Percentiles rank a stretch among this genome's conserved stretches.
These are phyloP conservation scores for Batillaria attramentaria DNA, from an alignment of 1,140 invertebrate species.

Conservation along the genomic window DNA sequence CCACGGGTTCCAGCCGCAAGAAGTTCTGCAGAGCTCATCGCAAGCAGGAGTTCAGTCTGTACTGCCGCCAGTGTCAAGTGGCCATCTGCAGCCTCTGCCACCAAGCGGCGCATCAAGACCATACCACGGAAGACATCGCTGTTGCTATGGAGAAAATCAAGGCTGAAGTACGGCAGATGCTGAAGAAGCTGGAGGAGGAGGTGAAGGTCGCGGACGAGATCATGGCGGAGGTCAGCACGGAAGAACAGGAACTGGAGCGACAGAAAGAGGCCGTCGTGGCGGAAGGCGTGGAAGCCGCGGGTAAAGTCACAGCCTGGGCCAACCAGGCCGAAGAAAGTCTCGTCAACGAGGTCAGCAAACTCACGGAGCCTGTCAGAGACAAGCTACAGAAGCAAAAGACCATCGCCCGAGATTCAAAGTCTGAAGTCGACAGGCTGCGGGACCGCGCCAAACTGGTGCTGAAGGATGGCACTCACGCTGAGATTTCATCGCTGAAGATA, in stretches of 20 bases:
- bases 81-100: no score
- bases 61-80: no score
- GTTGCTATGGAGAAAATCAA: no score
- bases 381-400: background rate
- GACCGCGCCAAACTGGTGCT: background rate
- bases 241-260: background rate
- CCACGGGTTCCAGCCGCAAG: no score
- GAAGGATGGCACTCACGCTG: background rate
- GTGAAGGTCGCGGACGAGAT: background rate
- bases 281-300: background rate
- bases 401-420: background rate
- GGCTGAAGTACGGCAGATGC: no score
- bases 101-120: no score
- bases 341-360: background rate
- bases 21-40: no score
- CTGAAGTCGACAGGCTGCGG: background rate
- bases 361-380: background rate
- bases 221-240: background rate
- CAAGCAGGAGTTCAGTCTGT: no score
- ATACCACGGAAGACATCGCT: no score
- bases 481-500: background rate
- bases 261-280: background rate
- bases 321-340: background rate
- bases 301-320: conserved; percentile 7
- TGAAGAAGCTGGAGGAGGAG: background rate